Conservation (phyloP, 35 echinoderm and acorn worm species). For the Diadema setosum region DNA sequence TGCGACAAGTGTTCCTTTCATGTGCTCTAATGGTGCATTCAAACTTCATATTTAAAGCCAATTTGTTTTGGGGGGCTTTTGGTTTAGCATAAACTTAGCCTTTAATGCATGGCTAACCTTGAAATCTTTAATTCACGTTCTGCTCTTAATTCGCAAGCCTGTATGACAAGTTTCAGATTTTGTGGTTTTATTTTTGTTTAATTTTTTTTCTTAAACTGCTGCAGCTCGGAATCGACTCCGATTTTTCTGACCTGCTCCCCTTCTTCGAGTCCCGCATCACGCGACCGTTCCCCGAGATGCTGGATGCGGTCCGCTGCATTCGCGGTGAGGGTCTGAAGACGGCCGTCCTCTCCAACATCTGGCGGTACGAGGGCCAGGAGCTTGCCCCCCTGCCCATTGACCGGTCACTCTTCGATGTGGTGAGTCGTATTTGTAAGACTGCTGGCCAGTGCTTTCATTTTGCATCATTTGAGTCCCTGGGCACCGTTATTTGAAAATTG, state of each 20-base stretch:
- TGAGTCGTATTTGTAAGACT: too few species aligned
- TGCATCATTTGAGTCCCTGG: too few species aligned
- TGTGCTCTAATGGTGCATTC: background rate
- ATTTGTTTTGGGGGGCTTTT: background rate
- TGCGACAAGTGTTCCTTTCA: too few species aligned
- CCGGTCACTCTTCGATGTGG: conserved; percentile 67
- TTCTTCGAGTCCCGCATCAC: conserved; percentile 23
- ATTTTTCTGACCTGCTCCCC: conserved; percentile 33
- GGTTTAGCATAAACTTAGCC: background rate
- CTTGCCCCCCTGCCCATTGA: conserved; percentile 55
- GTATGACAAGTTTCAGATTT: too few species aligned
- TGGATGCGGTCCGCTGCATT: conserved; percentile 84
- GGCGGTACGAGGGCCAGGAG: conserved; percentile 39
- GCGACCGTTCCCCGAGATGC: conserved; percentile 63
- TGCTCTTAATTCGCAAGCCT: background rate
- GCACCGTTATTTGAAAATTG: too few species aligned
- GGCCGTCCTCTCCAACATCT: conserved; percentile 93
- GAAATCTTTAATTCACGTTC: background rate
- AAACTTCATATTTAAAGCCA: background rate
- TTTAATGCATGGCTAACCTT: background rate
- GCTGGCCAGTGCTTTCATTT: too few species aligned
- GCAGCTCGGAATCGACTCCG: conserved; percentile 53
- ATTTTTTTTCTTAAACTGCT: background rate
- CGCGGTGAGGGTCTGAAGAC: conserved; percentile 77
- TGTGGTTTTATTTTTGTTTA: background rate